These are phyloP conservation scores for Cossypha polioptera DNA, from an alignment of 2,797 vertebrate genomes.

Conservation along the genomic window DNA sequence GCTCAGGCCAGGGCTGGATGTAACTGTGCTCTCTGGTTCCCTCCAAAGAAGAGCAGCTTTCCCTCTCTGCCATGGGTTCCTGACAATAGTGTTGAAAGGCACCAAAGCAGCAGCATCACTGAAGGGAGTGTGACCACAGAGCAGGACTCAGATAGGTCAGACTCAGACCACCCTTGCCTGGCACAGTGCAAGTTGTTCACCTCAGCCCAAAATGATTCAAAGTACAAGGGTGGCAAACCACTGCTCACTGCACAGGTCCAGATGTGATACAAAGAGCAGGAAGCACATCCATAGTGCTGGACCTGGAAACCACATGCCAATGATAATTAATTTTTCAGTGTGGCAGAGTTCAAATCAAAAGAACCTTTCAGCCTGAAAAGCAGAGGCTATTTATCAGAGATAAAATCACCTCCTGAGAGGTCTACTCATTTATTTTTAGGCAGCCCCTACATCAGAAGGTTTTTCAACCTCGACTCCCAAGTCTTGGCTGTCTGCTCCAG, in stretches of 20 bases:
- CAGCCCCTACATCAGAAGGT: neutral
- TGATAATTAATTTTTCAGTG: neutral
- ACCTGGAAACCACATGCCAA: neutral
- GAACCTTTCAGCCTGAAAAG: neutral
- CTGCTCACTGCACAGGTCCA: neutral
- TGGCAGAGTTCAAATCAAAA: neutral
- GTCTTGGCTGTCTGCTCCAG: neutral
- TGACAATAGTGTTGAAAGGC: neutral
- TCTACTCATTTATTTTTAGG: neutral
- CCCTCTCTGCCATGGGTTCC: neutral
- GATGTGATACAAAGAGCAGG: neutral
- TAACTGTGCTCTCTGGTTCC: neutral
- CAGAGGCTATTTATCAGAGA: neutral
- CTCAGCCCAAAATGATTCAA: neutral
- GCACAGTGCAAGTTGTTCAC: neutral
- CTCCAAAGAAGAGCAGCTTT: neutral
- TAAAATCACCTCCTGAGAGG: neutral
- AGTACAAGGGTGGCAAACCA: fast-evolving
- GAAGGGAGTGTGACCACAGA: neutral
- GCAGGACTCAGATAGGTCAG: fast-evolving
- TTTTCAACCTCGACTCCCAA: neutral
- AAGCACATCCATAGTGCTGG: neutral
- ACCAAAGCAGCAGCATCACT: neutral
- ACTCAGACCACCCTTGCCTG: neutral
- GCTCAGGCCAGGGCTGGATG: neutral